Evolutionary conservation across 2,113 vertebrate genomes (phyloP).

Genomic region (Menura novaehollandiae): DNA sequence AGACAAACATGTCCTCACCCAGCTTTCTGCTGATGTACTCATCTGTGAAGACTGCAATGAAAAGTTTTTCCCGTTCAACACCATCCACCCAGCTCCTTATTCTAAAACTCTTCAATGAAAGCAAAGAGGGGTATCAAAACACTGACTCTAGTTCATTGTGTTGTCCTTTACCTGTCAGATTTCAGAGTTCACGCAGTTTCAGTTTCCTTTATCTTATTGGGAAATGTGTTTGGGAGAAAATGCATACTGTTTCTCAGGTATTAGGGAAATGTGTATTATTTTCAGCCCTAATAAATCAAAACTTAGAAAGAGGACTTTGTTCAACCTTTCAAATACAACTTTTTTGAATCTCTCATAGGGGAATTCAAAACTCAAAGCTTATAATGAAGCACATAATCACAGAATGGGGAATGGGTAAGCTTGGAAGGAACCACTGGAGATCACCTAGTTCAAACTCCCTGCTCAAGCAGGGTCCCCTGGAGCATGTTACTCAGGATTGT

Average conservation of each 20-base stretch:
- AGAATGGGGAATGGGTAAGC: neutral
- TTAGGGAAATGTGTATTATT: neutral
- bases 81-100: neutral
- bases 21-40: neutral
- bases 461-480: neutral
- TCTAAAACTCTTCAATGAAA: neutral
- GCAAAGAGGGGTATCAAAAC: neutral
- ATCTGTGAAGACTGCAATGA: neutral
- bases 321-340: neutral
- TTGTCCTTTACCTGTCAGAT: neutral
- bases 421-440: neutral
- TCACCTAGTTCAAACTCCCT: neutral
- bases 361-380: neutral
- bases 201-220: neutral
- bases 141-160: neutral
- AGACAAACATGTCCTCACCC: neutral
- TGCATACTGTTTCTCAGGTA: neutral
- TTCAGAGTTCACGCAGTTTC: neutral
- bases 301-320: neutral
- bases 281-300: neutral
- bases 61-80: neutral
- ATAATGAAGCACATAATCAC: neutral
- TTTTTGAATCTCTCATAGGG: neutral
- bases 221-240: neutral
- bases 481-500: neutral